Percentiles rank a stretch among this genome's conserved stretches.
These are phyloP conservation scores for Lacerta viridis DNA, from an alignment of 2,797 vertebrate species.

Conservation along the genomic window DNA sequence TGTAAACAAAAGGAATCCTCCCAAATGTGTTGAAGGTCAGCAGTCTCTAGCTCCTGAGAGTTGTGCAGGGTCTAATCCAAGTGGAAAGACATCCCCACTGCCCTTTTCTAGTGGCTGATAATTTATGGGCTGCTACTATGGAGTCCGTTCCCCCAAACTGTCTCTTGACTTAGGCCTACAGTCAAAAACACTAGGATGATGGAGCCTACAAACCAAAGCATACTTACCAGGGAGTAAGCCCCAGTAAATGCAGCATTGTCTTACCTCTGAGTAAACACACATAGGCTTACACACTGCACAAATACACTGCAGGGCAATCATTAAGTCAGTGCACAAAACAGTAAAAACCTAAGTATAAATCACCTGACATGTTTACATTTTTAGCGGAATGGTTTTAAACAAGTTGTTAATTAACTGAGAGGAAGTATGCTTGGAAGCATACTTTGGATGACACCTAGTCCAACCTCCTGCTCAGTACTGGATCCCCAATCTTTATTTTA, in stretches of 20 bases:
- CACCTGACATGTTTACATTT: background rate
- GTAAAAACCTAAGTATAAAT: background rate
- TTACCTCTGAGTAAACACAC: background rate
- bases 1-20: constrained; percentile 48
- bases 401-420: background rate
- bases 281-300: background rate
- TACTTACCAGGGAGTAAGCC: background rate
- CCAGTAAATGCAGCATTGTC: background rate
- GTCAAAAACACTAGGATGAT: background rate
- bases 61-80: background rate
- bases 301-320: background rate
- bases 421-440: background rate
- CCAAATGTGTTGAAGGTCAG: constrained; percentile 22
- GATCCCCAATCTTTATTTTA: too few species aligned
- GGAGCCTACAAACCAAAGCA: background rate
- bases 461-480: too few species aligned
- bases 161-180: background rate
- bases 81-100: background rate
- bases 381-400: background rate
- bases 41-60: background rate
- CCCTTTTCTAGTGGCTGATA: background rate
- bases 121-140: too few species aligned
- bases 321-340: background rate
- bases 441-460: too few species aligned
- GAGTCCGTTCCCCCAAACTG: background rate